Evolutionary conservation across 1,140 invertebrate species (phyloP).

Genomic region (Eueides isabella): DNA sequence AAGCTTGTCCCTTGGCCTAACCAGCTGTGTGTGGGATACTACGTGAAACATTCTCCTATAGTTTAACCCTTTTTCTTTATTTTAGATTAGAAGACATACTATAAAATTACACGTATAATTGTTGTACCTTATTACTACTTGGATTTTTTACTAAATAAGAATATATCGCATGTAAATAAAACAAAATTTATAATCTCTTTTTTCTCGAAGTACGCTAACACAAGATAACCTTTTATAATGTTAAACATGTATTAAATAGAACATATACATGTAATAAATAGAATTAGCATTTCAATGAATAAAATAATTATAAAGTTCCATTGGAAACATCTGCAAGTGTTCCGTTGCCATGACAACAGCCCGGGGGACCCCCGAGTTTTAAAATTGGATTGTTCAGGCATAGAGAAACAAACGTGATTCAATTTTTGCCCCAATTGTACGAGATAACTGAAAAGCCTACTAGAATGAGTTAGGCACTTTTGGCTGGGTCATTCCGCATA

Average conservation of each 20-base stretch:
- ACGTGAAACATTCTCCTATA: no score
- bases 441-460: constrained; percentile 4
- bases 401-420: constrained; percentile 39
- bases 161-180: no score
- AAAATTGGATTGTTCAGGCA: constrained; percentile 37
- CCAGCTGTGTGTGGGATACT: no score
- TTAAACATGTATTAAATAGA: background rate
- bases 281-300: background rate
- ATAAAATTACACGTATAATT: no score
- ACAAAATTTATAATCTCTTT: no score
- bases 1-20: no score
- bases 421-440: constrained; percentile 30
- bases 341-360: constrained; percentile 31
- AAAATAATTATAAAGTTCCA: constrained; percentile 9
- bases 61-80: no score
- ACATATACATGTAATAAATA: background rate
- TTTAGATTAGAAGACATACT: no score
- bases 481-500: no score
- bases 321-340: constrained; percentile 19
- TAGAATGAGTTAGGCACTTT: background rate
- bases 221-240: background rate
- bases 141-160: no score
- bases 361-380: constrained; percentile 34
- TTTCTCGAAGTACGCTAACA: background rate
- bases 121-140: no score